Evolutionary conservation across 2,797 vertebrate genomes (phyloP), one percentile per base, ranked within the genome.

Genomic region (Halcyon leucocephala): DNA sequence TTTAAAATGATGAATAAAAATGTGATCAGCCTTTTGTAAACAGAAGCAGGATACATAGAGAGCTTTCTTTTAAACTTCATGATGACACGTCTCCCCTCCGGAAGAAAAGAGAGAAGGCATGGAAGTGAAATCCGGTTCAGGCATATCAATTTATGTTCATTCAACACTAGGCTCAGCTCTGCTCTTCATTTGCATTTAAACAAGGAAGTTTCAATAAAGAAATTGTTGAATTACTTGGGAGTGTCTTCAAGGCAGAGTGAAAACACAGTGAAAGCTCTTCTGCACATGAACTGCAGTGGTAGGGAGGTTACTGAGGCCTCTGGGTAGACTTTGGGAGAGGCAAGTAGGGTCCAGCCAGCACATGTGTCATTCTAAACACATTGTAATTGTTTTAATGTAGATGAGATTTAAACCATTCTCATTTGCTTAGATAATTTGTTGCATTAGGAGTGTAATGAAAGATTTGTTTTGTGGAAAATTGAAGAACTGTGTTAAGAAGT

Each of bases 201-300:
- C 82, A 92, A 96, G 93, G 93, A 96, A 95, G 90, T 94, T 94
- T 94, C 77, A 86, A 70, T 73, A 93, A 83, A 77, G 49, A 92
- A 93, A 91, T 64, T 78, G 79, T 90, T 95, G 62, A 86, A 93
- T 92, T 95, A 73, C 60, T 64, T 82, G 86, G 93, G 93, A 94
- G 90, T 95, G 95, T 89, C 95, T 84, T 89, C 41, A 92, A 62
- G 60, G 52, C 48, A 82, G 13, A 0, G 0, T 71, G 79, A 89
- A 90, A 77, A 81, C 33, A 74, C 67, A 61, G 52, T 24, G 82
- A 83, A 91, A 92, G 74, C 48, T 83, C 37, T 65, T 33, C 54
- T 55, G n/a, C 76, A 73, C 48, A 5, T 55, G 72, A 69, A 74
- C 58, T 49, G 54, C 37, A 46, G 52, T 2, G 28, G 33, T 29